Conservation (phyloP, 2,888 invertebrate genomes). For the Tridacna crocea region DNA sequence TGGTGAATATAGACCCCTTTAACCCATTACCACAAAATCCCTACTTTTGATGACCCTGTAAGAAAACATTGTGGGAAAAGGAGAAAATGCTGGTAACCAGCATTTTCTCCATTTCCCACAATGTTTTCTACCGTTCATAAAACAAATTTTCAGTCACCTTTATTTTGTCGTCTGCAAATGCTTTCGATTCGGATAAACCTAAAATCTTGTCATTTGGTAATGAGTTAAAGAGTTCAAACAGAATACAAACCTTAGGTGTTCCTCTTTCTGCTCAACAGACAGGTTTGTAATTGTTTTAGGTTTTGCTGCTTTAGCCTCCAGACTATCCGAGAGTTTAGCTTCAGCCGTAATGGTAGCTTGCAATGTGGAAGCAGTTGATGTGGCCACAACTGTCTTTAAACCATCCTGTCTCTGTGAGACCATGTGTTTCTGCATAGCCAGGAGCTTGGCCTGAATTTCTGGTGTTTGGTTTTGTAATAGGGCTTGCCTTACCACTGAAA, state of each 20-base stretch:
- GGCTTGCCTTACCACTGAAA: constrained; percentile 95
- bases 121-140: too few species aligned
- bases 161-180: too few species aligned
- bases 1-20: too few species aligned
- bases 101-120: too few species aligned
- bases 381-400: constrained; percentile 35
- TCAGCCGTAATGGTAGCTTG: constrained; percentile 40
- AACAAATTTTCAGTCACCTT: too few species aligned
- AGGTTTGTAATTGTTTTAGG: constrained; percentile 61
- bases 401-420: constrained; percentile 69
- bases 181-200: too few species aligned
- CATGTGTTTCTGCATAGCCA: constrained; percentile 91
- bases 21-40: too few species aligned
- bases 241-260: constrained; percentile 78
- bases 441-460: constrained; percentile 95
- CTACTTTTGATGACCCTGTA: too few species aligned
- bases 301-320: constrained; percentile 52
- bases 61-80: too few species aligned
- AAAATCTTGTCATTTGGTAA: too few species aligned
- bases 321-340: constrained; percentile 34
- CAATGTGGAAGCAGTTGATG: constrained; percentile 22
- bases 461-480: constrained; percentile 95
- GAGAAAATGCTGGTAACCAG: too few species aligned
- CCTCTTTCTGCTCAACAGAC: constrained; percentile 83
- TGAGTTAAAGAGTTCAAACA: too few species aligned